These are phyloP conservation scores for Lydus trimaculatus DNA, from an alignment of 2,888 invertebrate species.

Conservation along the genomic window DNA sequence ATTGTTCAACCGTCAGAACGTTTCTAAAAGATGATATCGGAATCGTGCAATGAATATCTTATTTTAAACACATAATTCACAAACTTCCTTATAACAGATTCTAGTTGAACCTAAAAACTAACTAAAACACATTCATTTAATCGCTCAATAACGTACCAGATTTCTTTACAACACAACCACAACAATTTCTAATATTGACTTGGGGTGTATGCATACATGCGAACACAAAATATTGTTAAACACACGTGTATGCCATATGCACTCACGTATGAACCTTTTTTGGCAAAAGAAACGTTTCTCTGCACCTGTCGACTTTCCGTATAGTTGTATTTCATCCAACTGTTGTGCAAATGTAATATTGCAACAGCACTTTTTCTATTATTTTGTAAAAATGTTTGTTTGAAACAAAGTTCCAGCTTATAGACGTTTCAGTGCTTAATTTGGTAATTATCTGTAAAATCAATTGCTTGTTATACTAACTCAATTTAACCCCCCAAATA, in stretches of 20 bases:
- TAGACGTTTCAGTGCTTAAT: neutral
- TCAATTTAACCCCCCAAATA: neutral
- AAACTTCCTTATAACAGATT: no score
- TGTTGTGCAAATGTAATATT: constrained; percentile 19
- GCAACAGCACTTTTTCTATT: no score
- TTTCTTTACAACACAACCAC: neutral
- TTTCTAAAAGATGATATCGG: no score
- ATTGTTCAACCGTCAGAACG: no score
- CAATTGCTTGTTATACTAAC: neutral
- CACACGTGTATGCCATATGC: constrained; percentile 16
- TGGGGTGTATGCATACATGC: neutral
- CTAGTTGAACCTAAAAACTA: no score
- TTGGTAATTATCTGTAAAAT: neutral
- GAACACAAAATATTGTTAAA: constrained; percentile 20
- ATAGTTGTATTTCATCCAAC: constrained; percentile 22
- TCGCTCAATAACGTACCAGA: constrained; percentile 1
- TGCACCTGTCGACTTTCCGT: constrained; percentile 29
- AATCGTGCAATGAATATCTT: no score
- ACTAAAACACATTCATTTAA: no score
- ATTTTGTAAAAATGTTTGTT: no score
- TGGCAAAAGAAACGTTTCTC: constrained; percentile 28
- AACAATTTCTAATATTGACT: no score
- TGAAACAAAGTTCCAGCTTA: no score
- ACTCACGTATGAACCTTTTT: constrained; percentile 21
- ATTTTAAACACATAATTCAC: no score